phyloP scores from a whole-genome alignment of 1,140 invertebrate genomes.

The Hyles euphorbiae region DNA sequence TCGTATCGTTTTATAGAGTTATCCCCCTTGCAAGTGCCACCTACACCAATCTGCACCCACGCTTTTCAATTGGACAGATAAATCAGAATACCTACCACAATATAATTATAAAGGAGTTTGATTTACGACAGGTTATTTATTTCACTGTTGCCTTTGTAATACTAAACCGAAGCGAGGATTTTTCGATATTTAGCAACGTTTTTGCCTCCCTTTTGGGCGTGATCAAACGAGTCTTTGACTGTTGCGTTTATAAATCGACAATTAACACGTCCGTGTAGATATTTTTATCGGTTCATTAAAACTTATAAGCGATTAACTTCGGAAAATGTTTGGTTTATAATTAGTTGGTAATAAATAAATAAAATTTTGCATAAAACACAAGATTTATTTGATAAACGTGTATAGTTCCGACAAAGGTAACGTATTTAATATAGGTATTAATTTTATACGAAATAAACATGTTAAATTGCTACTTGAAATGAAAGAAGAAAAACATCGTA shows the following conservation, averaged over 20 bases:
- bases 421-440: too few species aligned
- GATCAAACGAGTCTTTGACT: neutral
- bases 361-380: too few species aligned
- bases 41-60: constrained; percentile 27
- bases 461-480: too few species aligned
- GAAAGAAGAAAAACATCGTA: too few species aligned
- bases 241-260: neutral
- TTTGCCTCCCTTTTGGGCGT: neutral
- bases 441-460: too few species aligned
- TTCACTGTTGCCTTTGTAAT: neutral
- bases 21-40: too few species aligned
- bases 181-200: neutral
- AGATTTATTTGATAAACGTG: too few species aligned
- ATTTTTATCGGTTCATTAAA: neutral
- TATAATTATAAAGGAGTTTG: constrained; percentile 39
- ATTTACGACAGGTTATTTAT: constrained; percentile 7
- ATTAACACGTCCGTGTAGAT: neutral
- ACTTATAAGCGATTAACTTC: neutral
- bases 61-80: constrained; percentile 31
- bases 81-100: constrained; percentile 43
- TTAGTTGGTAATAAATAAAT: too few species aligned
- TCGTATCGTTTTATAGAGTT: too few species aligned
- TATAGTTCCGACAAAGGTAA: too few species aligned
- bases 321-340: too few species aligned
- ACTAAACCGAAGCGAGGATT: neutral